Evolutionary conservation across 2,888 invertebrate genomes (phyloP), one percentile per base, ranked within the genome.

Genomic region (Trilocha varians): DNA sequence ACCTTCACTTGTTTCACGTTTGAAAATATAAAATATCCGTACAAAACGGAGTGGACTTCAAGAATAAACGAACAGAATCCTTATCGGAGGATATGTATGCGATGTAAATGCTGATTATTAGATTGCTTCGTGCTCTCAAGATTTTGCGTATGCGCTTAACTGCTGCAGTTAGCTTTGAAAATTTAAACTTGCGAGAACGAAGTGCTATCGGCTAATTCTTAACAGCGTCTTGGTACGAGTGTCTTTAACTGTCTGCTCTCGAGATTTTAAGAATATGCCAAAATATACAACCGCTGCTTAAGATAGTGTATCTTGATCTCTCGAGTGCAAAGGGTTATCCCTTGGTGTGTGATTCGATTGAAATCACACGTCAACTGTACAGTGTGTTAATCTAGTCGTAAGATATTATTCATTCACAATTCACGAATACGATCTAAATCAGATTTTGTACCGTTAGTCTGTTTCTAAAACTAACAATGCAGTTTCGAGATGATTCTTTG

Each of bases 141-240:
- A 59, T 66, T 68, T 70, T 71, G 32, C 15, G 14, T 36, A 16
- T n/a, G 17, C 5, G 13, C 16, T 38, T 41, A 16, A 34, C 25
- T 11, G 25, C 25, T 6, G 8, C 25, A 25, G 14, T 15, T 15
- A 14, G 32, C 34, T 40, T 34, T 35, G 25, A 17, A 32, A 35
- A 25, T 36, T 14, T 35, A 9, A n/a, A 36, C 33, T 39, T 33
- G 18, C 13, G 40, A 36, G 43, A 32, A 33, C 37, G 40, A 38
- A 37, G 37, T 40, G 40, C 32, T 38, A 38, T 14, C 35, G 45
- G 25, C 40, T 67, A 63, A 62, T 63, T 55, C 71, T 74, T 82
- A 84, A 84, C 84, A 84, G 84, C 85, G 84, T 85, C 83, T 79
- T 83, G 75, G 85, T 85, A 85, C 82, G 82, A 84, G 83, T 83